Evolutionary conservation across 2,888 invertebrate genomes (phyloP).

Genomic region (Pseudeuparius sepicola): DNA sequence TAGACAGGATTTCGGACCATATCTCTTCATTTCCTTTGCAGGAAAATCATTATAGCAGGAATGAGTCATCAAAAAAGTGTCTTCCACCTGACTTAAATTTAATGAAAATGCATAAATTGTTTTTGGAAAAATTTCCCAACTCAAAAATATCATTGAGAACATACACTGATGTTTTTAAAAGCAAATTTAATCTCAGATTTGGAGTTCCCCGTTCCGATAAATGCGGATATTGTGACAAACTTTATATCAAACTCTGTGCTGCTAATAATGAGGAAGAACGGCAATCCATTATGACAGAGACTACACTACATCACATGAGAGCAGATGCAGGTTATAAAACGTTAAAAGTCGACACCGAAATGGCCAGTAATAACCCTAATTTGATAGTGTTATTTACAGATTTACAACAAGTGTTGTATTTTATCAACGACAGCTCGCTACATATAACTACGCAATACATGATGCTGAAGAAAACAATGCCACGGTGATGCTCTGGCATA

Average conservation of each 20-base stretch:
- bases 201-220: too few relatives aligned
- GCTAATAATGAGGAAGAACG: conserved; percentile 5
- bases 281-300: neutral
- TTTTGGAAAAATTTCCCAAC: conserved; percentile 8
- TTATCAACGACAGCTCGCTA: conserved; percentile 12
- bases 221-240: conserved; percentile 5
- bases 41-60: conserved; percentile 10
- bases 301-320: conserved; percentile 4
- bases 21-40: conserved; percentile 12
- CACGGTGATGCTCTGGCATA: conserved; percentile 13
- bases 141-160: conserved; percentile 3
- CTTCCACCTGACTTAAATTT: conserved; percentile 8
- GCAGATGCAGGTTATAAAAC: conserved; percentile 7
- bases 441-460: conserved; percentile 12
- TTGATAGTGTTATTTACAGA: conserved; percentile 8
- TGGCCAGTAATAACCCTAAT: conserved; percentile 7
- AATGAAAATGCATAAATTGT: conserved; percentile 9
- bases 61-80: conserved; percentile 7
- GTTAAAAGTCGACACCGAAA: conserved; percentile 3
- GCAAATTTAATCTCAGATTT: too few relatives aligned
- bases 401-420: conserved; percentile 10
- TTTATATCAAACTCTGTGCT: conserved; percentile 5
- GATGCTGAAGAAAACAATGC: conserved; percentile 10
- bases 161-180: conserved; percentile 11
- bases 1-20: conserved; percentile 14